Evolutionary conservation across 2,888 invertebrate genomes (phyloP).

Genomic region (Sphaerophoria taeniata): DNA sequence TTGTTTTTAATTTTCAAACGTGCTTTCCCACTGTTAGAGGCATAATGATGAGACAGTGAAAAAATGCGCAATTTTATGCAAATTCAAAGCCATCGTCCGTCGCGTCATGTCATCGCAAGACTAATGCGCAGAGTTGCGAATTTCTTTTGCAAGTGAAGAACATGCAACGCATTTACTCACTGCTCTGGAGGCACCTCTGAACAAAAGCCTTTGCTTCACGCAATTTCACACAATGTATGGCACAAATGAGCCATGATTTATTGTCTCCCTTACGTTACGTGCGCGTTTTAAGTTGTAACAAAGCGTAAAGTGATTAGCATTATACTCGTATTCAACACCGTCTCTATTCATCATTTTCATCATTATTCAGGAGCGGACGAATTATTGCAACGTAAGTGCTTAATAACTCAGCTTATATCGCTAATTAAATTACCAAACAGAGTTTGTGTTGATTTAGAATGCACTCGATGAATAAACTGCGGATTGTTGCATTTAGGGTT

Average conservation of each 20-base stretch:
- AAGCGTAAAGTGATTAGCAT: conserved; percentile 45
- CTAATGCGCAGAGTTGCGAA: conserved; percentile 2
- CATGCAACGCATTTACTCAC: conserved; percentile 59
- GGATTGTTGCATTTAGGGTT: conserved; percentile 1
- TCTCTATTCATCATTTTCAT: not conserved
- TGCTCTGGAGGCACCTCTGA: conserved; percentile 33
- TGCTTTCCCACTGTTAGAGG: conserved; percentile 6
- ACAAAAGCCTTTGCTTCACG: conserved; percentile 41
- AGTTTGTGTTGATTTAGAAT: conserved; percentile 54
- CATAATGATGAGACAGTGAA: conserved; percentile 31
- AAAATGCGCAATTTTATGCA: conserved; percentile 68
- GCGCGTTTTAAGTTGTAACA: conserved; percentile 36
- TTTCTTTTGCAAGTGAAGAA: conserved; percentile 8
- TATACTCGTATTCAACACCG: not conserved
- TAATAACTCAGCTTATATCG: conserved; percentile 58
- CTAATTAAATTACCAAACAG: conserved; percentile 62
- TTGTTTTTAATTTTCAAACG: no score
- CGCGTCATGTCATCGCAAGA: not conserved
- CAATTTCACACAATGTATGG: conserved; percentile 68
- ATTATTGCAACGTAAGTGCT: conserved; percentile 19
- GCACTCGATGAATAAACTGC: conserved; percentile 35
- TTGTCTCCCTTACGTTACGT: conserved; percentile 57
- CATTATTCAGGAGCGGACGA: not conserved
- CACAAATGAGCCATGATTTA: conserved; percentile 73
- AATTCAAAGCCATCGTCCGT: conserved; percentile 33